These are phyloP conservation scores for Dolichallabes microphthalmus DNA, from an alignment of 2,113 vertebrate genomes.

Conservation along the genomic window DNA sequence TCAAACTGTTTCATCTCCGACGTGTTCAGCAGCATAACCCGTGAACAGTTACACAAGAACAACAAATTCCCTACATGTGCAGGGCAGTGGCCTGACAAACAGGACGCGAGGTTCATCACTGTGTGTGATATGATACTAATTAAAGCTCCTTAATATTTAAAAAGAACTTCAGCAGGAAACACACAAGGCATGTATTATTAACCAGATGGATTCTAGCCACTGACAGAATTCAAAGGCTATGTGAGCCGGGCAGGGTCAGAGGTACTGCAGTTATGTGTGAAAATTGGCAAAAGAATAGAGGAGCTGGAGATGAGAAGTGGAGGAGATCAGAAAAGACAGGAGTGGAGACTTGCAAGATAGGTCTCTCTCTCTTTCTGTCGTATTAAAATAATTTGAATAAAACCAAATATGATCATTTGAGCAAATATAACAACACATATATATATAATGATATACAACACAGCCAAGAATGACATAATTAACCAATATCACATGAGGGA, in stretches of 20 bases:
- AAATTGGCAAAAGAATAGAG: not conserved
- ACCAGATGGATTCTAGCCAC: conserved; percentile 1
- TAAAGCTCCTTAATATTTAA: conserved; percentile 52
- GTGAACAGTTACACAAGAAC: conserved; percentile 26
- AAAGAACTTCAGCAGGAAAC: conserved; percentile 42
- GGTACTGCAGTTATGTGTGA: not conserved
- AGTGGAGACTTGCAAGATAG: not conserved
- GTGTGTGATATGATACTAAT: conserved; percentile 46
- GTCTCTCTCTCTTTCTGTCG: not conserved
- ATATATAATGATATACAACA: too few species aligned
- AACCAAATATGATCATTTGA: not conserved
- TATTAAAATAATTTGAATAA: not conserved
- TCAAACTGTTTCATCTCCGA: conserved; percentile 1
- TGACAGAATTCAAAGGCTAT: conserved; percentile 23
- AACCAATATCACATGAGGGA: not conserved
- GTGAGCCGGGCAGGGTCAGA: conserved; percentile 8
- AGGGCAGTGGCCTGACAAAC: conserved; percentile 14
- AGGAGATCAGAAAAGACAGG: not conserved
- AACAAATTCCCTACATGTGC: conserved; percentile 25
- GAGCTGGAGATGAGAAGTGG: not conserved
- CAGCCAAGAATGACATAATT: not conserved
- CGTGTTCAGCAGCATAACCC: conserved; percentile 29
- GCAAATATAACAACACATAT: too few species aligned
- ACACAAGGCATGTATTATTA: conserved; percentile 38
- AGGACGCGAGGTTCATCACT: conserved; percentile 30